phyloP scores from a whole-genome alignment of 2,797 vertebrate genomes.

The Mormyrus hasselquistii region DNA sequence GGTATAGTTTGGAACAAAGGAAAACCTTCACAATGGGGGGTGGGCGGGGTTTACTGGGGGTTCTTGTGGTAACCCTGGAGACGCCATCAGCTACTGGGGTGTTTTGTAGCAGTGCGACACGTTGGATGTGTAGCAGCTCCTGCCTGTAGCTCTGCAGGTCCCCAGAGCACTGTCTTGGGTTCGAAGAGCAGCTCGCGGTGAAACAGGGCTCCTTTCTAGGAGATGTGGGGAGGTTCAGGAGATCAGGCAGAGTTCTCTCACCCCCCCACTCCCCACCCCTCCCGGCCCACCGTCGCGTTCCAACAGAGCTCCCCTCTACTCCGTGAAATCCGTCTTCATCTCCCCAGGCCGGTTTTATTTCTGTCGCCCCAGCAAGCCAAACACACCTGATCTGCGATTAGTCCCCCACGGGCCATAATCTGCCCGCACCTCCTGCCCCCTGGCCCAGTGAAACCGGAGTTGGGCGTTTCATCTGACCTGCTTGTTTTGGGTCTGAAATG shows the following conservation, averaged over 20 bases:
- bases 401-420: constrained; percentile 41
- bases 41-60: neutral
- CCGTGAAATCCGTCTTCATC: constrained; percentile 45
- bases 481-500: neutral
- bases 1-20: neutral
- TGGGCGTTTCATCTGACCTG: neutral
- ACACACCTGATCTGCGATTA: constrained; percentile 55
- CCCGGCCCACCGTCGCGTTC: constrained; percentile 13
- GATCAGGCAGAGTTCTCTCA: neutral
- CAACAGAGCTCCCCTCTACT: constrained; percentile 15
- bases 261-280: neutral
- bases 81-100: neutral
- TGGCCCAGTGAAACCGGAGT: constrained; percentile 37
- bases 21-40: neutral
- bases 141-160: neutral
- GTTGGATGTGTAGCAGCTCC: neutral
- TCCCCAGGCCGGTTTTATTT: constrained; percentile 41
- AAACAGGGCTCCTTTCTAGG: neutral
- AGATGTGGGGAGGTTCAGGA: neutral
- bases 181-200: neutral
- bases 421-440: constrained; percentile 35
- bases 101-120: neutral
- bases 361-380: constrained; percentile 32
- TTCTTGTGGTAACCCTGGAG: neutral
- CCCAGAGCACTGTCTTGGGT: neutral